phyloP scores from a whole-genome alignment of 30 jellyfish, hydroid and myxozoan species.

The Pseudorhiza aurosa region DNA sequence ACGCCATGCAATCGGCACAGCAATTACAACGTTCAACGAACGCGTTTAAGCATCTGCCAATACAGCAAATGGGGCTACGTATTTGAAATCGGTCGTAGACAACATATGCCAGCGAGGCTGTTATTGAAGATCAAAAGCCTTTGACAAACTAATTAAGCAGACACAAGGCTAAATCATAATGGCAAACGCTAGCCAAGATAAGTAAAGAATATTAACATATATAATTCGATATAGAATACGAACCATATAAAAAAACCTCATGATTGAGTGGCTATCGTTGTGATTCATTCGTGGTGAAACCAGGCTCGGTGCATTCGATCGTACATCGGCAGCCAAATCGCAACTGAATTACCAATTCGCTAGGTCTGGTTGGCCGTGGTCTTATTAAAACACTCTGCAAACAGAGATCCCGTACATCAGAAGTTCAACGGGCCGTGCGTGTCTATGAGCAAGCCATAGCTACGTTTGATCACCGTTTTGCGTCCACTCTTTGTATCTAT shows the following conservation, averaged over 20 bases:
- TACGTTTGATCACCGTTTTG: neutral
- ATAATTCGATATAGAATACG: neutral
- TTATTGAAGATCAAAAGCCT: too few species aligned
- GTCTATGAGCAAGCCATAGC: neutral
- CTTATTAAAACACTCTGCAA: neutral
- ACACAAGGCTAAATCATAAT: too few species aligned
- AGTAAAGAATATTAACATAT: neutral
- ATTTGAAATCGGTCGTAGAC: too few species aligned
- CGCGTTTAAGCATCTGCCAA: too few species aligned
- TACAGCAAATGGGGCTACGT: too few species aligned
- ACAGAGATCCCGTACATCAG: neutral
- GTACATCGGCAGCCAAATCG: neutral
- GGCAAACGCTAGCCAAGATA: too few species aligned
- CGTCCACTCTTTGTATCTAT: constrained; percentile 21
- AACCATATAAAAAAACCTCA: neutral
- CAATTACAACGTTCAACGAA: too few species aligned
- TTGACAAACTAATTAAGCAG: too few species aligned
- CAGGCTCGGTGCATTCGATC: neutral
- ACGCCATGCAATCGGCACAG: too few species aligned
- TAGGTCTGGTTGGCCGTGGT: neutral
- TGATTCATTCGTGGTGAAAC: neutral
- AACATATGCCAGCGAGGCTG: too few species aligned
- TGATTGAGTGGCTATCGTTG: neutral
- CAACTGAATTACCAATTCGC: neutral
- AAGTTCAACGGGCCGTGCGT: neutral